A percentile compares a stretch with the other conserved stretches of the same genome.
These are phyloP conservation scores for Planiliza haematocheilus DNA, from an alignment of 2,113 vertebrate species.

Conservation along the genomic window DNA sequence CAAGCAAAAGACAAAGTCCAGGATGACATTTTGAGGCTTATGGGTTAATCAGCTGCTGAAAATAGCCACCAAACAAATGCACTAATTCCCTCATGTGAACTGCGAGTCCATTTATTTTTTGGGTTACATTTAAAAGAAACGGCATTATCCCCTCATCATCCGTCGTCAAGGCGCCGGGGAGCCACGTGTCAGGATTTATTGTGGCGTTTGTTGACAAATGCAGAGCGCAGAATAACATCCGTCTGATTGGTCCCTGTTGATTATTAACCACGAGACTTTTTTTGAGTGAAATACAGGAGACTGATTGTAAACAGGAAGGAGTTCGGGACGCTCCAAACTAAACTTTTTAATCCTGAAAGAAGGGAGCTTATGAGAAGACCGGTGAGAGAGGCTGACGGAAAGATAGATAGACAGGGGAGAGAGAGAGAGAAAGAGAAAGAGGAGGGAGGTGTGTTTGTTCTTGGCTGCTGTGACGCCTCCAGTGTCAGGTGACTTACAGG, in stretches of 20 bases:
- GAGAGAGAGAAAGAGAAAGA: slow-evolving; percentile 23
- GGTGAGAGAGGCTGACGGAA: slow-evolving; percentile 19
- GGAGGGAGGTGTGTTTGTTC: slow-evolving; percentile 69
- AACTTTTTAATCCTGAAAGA: slow-evolving; percentile 37
- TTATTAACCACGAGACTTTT: no score
- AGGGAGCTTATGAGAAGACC: slow-evolving; percentile 17
- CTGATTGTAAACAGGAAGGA: slow-evolving; percentile 31
- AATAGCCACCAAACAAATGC: background rate
- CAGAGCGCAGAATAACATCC: background rate
- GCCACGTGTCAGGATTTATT: background rate
- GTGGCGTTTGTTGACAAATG: background rate
- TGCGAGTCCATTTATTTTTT: no score
- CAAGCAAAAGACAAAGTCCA: no score
- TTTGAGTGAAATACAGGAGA: background rate
- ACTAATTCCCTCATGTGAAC: background rate
- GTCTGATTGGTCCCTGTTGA: background rate
- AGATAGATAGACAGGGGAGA: slow-evolving; percentile 1
- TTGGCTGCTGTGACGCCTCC: slow-evolving; percentile 63
- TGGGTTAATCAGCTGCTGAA: background rate
- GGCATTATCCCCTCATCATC: no score
- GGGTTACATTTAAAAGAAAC: no score
- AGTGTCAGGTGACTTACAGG: slow-evolving; percentile 80
- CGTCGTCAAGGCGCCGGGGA: no score
- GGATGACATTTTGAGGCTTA: no score
- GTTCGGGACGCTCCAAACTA: slow-evolving; percentile 7